Base-by-base conservation (phyloP, 2,113 vertebrate genomes). In the Oenanthe oenanthe region DNA sequence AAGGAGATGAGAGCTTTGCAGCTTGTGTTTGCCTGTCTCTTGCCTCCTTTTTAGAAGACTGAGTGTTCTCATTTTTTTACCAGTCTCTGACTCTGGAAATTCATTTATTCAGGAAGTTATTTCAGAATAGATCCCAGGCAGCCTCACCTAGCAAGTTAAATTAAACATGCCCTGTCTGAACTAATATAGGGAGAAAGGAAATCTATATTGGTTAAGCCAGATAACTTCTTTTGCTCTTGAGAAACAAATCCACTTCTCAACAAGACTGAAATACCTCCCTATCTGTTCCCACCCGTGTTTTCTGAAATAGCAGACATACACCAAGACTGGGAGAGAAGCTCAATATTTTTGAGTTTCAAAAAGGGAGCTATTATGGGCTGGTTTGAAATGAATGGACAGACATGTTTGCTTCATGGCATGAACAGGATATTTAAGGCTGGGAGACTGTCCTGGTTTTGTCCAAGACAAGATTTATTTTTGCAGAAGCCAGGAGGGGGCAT, bases 401-500 rank as follows among this genome's bases (percentile, higher is more conserved):
- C 8, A 51, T n/a, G 4, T 60, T 89, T 63, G 1, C 17, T 57
- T 78, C 36, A 13, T 68, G 40, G 3, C 11, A 34, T 17, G 19
- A 75, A 12, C 9, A 58, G 24, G 38, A 19, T n/a, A 66, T 74
- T 66, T 62, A 90, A 34, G 10, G 6, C 10, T 54, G 24, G 13
- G 4, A 53, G 6, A 51, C 17, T 19, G 13, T 73, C 28, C 28
- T 45, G 22, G 10, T 73, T 81, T 48, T 43, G 43, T 13, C 21
- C 36, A 51, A 31, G n/a, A n/a, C 26, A 50, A 50, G 31, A 12
- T n/a, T 66, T 20, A 29, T 58, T 66, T 51, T 58, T 29, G 5
- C 53, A 60, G 38, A 53, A 45, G 6, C 8, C 10, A 38, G 2
- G 15, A 81, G 2, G 3, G 4, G 4, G 0, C 18, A 51, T n/a